Base-by-base conservation (phyloP, 2,113 vertebrate species). In the Anoplopoma fimbria region DNA sequence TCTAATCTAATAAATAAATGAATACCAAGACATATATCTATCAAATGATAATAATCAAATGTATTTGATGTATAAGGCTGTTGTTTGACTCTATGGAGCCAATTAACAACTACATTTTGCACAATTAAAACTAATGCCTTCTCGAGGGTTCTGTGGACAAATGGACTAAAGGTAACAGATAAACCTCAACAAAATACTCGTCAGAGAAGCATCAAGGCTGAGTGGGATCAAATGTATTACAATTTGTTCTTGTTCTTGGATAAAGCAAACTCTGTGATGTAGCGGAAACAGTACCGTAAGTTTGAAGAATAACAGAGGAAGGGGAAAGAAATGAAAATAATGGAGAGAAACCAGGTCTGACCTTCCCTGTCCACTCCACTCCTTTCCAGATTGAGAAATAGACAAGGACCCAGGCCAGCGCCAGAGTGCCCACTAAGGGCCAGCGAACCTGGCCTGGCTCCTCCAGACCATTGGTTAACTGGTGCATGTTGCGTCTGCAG, bases 351-450 rank as follows among this genome's bases (percentile, higher is more conserved):
- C 2, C 21, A 5, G 49, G 13, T 62, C 91, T 84, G 91, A 97
- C 97, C 97, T 98, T 98, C 67, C 97, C 97, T 0, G 97, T 98
- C 97, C 97, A 98, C 85, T 97, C 97, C 76, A 98, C 97, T 1
- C 97, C 97, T 92, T 98, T 98, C 97, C 97, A 98, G 87, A 98
- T 98, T 79, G 97, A 97, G 90, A 98, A 98, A 87, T 98, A 98
- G 78, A 98, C 96, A n/a, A 97, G 93, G 57, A 97, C 69, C 97
- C 97, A 97, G n/a, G 97, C 93, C 81, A 98, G 91, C 0, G 95
- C 96, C 77, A 98, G 92, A 0, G 96, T 97, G 21, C 96, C 97
- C 0, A 96, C 97, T 71, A 97, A 90, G 8, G 97, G 97, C 97
- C 97, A 97, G 13, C 97, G 96, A 21, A 97, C 0, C 6, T 86